phyloP scores from a whole-genome alignment of 2,113 vertebrate genomes.

The Pachycephala philippinensis region DNA sequence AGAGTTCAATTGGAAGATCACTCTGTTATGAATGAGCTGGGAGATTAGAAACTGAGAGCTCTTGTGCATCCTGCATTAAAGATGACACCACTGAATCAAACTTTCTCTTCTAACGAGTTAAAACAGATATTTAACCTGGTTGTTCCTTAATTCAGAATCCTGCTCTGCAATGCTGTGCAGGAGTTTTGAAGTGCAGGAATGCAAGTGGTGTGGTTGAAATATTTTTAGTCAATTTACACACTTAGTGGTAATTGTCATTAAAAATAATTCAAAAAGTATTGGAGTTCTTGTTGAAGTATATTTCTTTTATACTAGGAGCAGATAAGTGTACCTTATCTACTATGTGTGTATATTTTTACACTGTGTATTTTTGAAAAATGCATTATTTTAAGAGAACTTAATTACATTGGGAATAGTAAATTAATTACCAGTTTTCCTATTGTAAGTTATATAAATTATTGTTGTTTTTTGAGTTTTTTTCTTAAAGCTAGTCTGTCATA shows the following conservation, averaged over 20 bases:
- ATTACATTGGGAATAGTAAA: not conserved
- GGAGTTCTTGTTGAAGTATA: not conserved
- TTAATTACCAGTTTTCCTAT: not conserved
- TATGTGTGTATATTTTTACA: not conserved
- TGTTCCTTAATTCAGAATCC: not conserved
- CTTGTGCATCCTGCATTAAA: not conserved
- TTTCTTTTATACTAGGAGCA: not conserved
- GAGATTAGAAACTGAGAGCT: not conserved
- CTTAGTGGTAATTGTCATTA: not conserved
- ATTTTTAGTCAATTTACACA: not conserved
- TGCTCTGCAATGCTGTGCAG: not conserved
- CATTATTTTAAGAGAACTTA: not conserved
- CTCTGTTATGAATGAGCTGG: slow-evolving; percentile 19
- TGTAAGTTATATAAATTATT: not conserved
- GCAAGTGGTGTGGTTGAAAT: not conserved
- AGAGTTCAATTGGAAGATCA: not conserved
- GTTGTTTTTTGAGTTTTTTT: not conserved
- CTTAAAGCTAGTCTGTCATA: not conserved
- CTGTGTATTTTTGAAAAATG: not conserved
- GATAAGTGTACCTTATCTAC: not conserved
- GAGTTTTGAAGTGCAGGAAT: not conserved
- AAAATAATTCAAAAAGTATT: not conserved
- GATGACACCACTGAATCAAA: not conserved
- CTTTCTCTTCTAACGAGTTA: not conserved
- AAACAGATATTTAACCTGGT: not conserved